These are phyloP conservation scores for Onychorhynchus coronatus DNA, from an alignment of 2,113 vertebrate genomes.

Conservation along the genomic window DNA sequence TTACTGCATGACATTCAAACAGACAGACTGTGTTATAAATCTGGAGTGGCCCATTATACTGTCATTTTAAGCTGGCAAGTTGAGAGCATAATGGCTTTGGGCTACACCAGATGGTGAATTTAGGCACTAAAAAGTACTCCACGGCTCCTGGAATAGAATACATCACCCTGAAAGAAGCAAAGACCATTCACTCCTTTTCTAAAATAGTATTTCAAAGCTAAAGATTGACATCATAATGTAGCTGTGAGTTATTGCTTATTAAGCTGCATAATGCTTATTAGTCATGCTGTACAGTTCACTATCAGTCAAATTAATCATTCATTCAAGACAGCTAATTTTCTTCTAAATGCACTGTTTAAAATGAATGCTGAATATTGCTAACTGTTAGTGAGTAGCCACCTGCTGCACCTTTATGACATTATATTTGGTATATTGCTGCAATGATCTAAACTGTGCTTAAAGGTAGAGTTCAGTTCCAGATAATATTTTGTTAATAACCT, in stretches of 20 bases:
- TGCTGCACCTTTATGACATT: neutral
- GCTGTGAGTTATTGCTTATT: neutral
- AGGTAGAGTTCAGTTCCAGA: neutral
- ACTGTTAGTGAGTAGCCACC: neutral
- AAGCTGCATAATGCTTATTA: neutral
- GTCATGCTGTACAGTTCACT: neutral
- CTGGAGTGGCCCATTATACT: neutral
- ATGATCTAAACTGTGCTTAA: neutral
- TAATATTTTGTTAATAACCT: conserved; percentile 27
- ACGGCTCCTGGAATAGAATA: neutral
- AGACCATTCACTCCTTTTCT: neutral
- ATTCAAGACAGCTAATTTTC: neutral
- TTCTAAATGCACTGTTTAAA: neutral
- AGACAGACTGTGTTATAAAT: neutral
- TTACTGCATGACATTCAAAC: neutral
- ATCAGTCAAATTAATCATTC: neutral
- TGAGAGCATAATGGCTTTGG: neutral
- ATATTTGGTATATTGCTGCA: neutral
- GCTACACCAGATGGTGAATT: neutral
- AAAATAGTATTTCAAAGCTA: neutral
- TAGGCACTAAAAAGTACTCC: neutral
- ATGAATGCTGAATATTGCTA: neutral
- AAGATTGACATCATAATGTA: neutral
- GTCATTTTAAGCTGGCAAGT: neutral
- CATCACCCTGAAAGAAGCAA: neutral